A percentile compares a stretch with the other conserved stretches of the same genome.
Evolutionary conservation across 2,113 vertebrate species (phyloP).

Genomic region (Coptodon bakossiorum): DNA sequence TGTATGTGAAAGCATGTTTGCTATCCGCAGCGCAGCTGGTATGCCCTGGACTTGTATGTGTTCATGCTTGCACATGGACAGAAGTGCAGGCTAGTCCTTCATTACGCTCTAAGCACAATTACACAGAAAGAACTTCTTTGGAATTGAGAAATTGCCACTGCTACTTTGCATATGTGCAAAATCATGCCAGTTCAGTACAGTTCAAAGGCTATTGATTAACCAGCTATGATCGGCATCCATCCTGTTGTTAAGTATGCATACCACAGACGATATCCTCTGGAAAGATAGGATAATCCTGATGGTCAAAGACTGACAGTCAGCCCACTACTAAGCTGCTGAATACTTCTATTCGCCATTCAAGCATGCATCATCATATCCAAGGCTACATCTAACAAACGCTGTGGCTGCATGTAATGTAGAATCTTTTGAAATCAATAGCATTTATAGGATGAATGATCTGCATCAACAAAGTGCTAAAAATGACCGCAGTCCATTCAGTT

Average conservation of each 20-base stretch:
- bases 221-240: background rate
- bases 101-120: background rate
- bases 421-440: background rate
- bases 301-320: background rate
- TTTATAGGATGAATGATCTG: background rate
- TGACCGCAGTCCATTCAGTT: conserved; percentile 7
- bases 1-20: conserved; percentile 7
- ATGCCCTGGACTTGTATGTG: background rate
- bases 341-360: background rate
- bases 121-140: background rate
- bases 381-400: background rate
- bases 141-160: background rate
- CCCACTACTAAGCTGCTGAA: background rate
- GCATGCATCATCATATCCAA: background rate
- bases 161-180: background rate
- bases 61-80: background rate
- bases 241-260: conserved; percentile 26
- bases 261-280: background rate
- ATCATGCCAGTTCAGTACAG: conserved; percentile 15
- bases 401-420: background rate
- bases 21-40: conserved; percentile 2
- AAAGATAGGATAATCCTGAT: background rate
- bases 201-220: conserved; percentile 26
- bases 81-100: background rate
- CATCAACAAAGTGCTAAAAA: background rate